Evolutionary conservation across 2,888 invertebrate species (phyloP).

Genomic region (Pardosa pseudoannulata): DNA sequence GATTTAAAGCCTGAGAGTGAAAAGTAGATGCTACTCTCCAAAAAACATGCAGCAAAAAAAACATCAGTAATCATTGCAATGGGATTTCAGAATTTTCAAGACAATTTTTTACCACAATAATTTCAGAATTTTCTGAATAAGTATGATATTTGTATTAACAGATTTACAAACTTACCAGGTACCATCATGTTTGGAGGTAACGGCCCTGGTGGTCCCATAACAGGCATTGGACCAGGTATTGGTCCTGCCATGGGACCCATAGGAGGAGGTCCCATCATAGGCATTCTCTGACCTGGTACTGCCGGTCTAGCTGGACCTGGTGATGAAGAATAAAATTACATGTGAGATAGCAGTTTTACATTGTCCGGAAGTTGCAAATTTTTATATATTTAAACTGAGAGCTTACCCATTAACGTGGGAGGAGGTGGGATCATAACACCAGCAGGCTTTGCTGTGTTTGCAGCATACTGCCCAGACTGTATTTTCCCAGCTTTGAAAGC

Average conservation of each 20-base stretch:
- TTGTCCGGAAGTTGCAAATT: no score
- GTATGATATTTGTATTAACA: no score
- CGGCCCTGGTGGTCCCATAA: conserved; percentile 73
- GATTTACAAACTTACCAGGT: conserved; percentile 56
- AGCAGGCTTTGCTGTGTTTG: conserved; percentile 55
- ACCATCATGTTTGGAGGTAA: conserved; percentile 71
- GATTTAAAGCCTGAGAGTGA: no score
- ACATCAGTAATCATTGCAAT: no score
- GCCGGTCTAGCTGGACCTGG: conserved; percentile 48
- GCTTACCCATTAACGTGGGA: conserved; percentile 74
- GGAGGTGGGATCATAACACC: conserved; percentile 91
- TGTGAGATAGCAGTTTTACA: no score
- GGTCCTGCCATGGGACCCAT: conserved; percentile 74
- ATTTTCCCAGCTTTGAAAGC: conserved; percentile 98
- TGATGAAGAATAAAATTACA: no score
- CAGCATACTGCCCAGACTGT: conserved; percentile 80
- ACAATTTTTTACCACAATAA: no score
- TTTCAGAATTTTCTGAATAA: no score
- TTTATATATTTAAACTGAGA: no score
- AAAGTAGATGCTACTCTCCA: no score
- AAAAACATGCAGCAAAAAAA: no score
- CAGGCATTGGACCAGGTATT: conserved; percentile 75
- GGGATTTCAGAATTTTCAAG: no score
- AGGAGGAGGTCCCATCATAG: conserved; percentile 76
- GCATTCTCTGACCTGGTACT: conserved; percentile 73